phyloP scores from a whole-genome alignment of 2,113 vertebrate genomes.

The Myotis yumanensis region DNA sequence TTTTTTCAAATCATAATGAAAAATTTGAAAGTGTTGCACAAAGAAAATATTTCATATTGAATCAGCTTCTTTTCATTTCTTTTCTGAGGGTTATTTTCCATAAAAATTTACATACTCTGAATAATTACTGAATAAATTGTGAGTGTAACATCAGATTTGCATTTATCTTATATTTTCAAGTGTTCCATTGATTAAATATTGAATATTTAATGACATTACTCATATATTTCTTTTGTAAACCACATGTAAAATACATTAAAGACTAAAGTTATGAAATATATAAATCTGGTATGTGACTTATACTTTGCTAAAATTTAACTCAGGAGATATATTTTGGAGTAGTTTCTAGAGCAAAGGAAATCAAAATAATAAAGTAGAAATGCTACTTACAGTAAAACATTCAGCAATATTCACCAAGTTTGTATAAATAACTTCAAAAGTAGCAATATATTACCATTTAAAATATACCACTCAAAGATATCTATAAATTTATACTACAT shows the following conservation, averaged over 20 bases:
- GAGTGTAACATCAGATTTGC: not conserved
- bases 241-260: slow-evolving; percentile 40
- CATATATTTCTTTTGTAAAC: slow-evolving; percentile 53
- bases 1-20: not conserved
- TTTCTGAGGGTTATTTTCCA: slow-evolving; percentile 21
- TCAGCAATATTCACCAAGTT: not conserved
- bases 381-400: not conserved
- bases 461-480: not conserved
- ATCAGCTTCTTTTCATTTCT: not conserved
- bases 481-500: not conserved
- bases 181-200: slow-evolving; percentile 68
- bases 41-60: slow-evolving; percentile 34
- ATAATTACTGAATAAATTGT: slow-evolving; percentile 52
- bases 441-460: not conserved
- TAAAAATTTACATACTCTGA: not conserved
- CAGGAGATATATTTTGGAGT: not conserved
- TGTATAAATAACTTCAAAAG: slow-evolving; percentile 15
- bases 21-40: not conserved
- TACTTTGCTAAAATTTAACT: slow-evolving; percentile 40
- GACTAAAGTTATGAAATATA: slow-evolving; percentile 28
- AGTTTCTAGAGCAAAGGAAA: slow-evolving; percentile 46
- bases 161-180: slow-evolving; percentile 66
- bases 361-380: slow-evolving; percentile 23
- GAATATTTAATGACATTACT: slow-evolving; percentile 22
- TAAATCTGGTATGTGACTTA: slow-evolving; percentile 48